phyloP scores from a whole-genome alignment of 2,797 vertebrate genomes.

The Micromesistius poutassou region DNA sequence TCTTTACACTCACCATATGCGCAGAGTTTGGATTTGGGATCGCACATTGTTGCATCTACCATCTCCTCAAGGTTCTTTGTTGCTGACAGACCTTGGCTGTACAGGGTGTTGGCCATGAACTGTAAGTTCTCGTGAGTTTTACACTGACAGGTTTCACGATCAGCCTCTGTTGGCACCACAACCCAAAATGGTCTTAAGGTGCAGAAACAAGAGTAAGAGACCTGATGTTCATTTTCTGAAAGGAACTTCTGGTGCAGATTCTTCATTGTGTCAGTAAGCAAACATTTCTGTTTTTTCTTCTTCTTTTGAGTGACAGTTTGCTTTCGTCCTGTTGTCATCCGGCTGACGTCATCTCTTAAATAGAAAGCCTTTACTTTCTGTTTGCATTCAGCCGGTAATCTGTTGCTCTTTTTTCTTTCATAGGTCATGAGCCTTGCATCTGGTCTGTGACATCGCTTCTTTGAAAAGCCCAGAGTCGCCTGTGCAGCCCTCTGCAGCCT shows the following conservation, averaged over 20 bases:
- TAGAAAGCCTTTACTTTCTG: constrained; percentile 10
- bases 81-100: not conserved
- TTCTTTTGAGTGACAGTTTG: constrained; percentile 15
- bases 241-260: constrained; percentile 24
- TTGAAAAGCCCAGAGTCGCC: constrained; percentile 1
- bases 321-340: not conserved
- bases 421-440: not conserved
- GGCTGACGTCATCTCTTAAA: constrained; percentile 25
- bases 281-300: constrained; percentile 17
- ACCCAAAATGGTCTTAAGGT: constrained; percentile 20
- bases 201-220: constrained; percentile 12
- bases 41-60: not conserved
- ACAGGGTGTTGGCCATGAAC: no score
- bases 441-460: not conserved
- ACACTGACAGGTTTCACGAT: no score
- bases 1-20: constrained; percentile 13
- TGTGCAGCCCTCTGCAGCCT: not conserved
- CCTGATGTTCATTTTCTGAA: constrained; percentile 4
- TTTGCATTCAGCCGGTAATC: constrained; percentile 9
- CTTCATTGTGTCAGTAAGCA: not conserved
- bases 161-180: no score
- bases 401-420: not conserved
- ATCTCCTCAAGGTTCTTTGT: not conserved
- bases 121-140: no score
- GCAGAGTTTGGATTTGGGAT: not conserved